Evolutionary conservation across 2,113 vertebrate genomes (phyloP), one percentile per base, ranked within the genome.

Genomic region (Pseudorectes ferrugineus): DNA sequence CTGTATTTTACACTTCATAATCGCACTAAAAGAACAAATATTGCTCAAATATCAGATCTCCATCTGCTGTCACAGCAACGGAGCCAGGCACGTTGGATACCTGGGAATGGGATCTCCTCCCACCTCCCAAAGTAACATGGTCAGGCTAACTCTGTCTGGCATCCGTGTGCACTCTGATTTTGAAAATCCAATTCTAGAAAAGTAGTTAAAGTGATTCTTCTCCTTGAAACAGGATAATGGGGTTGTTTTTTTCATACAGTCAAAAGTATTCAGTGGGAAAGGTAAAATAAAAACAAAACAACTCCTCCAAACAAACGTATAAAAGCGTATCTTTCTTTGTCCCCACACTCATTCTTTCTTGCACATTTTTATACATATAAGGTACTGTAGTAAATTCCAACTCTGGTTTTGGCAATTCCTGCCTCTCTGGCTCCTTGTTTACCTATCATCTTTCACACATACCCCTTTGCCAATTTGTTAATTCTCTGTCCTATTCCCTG

Each of bases 361-460:
- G 38, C 25, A 70, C 36, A 33, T 14, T 94, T 94, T 85, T 58
- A 57, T 45, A 79, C 45, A 54, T 66, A 49, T 24, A 75, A 89
- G 10, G 42, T 70, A 43, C 71, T 73, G 45, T 31, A 83, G 62
- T 88, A 73, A 95, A 80, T 83, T 86, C 63, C 85, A 90, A 0
- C 67, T 80, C 67, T 88, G 59, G 35, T 86, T 95, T 95, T 94
- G 92, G 88, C 88, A 90, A 49, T 88, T 88, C 33, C 55, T 70
- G 72, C 51, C 26, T 45, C 82, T 70, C 91, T 94, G 67, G 85
- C 79, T 92, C 51, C 46, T 42, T 88, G 82, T 94, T 93, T 96
- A 96, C 83, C 72, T 76, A 80, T 92, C 72, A 95, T 85, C 83
- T 91, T 93, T 96, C 95, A 93, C 89, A 96, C 57, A 14, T 81